Base-by-base conservation (phyloP, 2,888 invertebrate genomes). In the Metellina segmentata region DNA sequence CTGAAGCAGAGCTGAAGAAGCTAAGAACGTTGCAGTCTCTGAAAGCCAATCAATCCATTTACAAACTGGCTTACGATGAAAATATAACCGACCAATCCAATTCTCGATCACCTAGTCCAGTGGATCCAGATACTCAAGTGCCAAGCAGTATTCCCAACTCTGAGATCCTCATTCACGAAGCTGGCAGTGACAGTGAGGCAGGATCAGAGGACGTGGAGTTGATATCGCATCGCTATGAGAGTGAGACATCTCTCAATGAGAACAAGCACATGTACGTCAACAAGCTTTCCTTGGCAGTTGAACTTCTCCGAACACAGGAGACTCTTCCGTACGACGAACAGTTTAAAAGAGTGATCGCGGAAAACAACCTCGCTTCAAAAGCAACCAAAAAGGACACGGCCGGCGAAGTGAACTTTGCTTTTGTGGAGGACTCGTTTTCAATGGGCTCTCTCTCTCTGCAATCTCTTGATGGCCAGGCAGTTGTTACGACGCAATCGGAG, bases 131-230 rank as follows among this genome's bases (percentile, higher is more conserved):
- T 70, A 70, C n/a, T 11, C 81, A 86, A 53, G 70, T 83, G 34
- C 86, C 90, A 52, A 77, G 70, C 13, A 82, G 83, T 34, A 70
- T 82, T 48, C 61, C 72, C 1, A 81, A 79, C 49, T 72, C 81
- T 72, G 93, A 93, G 89, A 93, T 93, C 9, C 69, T 93, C 9
- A 86, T 93, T 11, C 93, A 93, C 81, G 93, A 93, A 87, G 90
- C 92, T 34, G 93, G 88, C 19, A 89, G 88, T 81, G 91, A 71
- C 2, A 93, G 93, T 34, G 93, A 93, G 71, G 93, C 93, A 72
- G 93, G 93, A 51, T 93, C 93, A 11, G 93, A 93, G 86, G 93
- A 93, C 52, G 92, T 93, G 0, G 93, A 93, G 61, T 85, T 93
- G 13, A 70, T 93, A 19, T 93, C 93, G 11, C 93, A 93, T 77